Percentiles rank a stretch among this genome's conserved stretches.
Conservation (phyloP, 2,797 vertebrate species). For the Gallirallus australis region DNA sequence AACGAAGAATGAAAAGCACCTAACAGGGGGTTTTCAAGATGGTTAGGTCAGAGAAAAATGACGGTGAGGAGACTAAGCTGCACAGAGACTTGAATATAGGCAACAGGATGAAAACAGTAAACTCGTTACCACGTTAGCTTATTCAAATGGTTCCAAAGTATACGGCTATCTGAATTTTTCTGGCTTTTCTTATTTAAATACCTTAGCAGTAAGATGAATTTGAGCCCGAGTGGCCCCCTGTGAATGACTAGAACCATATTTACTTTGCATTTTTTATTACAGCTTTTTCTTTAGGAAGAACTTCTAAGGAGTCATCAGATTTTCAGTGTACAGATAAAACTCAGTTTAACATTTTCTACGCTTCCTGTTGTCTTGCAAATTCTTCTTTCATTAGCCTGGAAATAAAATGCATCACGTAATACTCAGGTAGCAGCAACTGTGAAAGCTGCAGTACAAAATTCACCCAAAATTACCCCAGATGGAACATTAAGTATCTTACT, state of each 20-base stretch:
- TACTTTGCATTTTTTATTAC: constrained; percentile 19
- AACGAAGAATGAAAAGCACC: background rate
- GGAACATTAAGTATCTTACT: background rate
- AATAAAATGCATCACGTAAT: background rate
- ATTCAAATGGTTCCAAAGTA: constrained; percentile 7
- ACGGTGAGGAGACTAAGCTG: background rate
- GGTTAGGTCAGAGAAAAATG: background rate
- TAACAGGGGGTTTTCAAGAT: background rate
- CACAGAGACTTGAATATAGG: background rate
- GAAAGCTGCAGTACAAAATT: background rate
- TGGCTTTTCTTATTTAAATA: background rate
- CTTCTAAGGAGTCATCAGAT: background rate
- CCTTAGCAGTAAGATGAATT: background rate
- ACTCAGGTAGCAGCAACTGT: background rate
- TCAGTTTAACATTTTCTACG: background rate
- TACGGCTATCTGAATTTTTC: background rate
- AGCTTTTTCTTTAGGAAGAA: background rate
- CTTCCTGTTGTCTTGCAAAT: background rate
- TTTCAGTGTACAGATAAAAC: background rate
- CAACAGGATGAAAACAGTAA: background rate
- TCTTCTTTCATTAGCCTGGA: background rate
- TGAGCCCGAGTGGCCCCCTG: background rate
- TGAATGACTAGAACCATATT: background rate
- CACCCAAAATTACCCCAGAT: background rate
- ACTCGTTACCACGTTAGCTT: background rate